Evolutionary conservation across 2,797 vertebrate species (phyloP).

Genomic region (Hoplostethus mediterraneus): DNA sequence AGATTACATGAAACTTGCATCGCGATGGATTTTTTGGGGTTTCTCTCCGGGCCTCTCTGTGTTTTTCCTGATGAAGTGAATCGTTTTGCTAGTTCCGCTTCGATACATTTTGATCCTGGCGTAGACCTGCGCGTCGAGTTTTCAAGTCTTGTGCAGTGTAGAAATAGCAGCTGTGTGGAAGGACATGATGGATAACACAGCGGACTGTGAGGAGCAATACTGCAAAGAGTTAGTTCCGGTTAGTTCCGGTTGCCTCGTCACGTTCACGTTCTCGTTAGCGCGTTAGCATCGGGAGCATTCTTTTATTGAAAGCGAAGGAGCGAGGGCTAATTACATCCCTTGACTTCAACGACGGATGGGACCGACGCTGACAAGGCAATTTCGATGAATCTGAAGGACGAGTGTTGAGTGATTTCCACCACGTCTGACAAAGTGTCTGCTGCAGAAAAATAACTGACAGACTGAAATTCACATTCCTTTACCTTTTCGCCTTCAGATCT

Average conservation of each 20-base stretch:
- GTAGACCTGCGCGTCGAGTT: too few relatives aligned
- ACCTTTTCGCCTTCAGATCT: constrained; percentile 8
- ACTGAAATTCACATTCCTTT: background rate
- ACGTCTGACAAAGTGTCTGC: background rate
- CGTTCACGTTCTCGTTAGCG: constrained; percentile 4
- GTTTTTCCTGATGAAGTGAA: too few relatives aligned
- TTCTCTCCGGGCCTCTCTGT: too few relatives aligned
- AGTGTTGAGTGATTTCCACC: background rate
- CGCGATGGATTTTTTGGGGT: too few relatives aligned
- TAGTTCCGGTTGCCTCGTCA: constrained; percentile 1
- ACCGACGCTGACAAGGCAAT: constrained; percentile 24
- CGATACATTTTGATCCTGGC: too few relatives aligned
- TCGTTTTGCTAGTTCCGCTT: too few relatives aligned
- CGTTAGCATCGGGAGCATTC: constrained; percentile 27
- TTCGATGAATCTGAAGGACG: constrained; percentile 10
- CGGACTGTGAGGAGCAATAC: constrained; percentile 15
- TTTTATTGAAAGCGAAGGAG: constrained; percentile 31
- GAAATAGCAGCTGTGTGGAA: constrained; percentile 17
- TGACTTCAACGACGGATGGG: constrained; percentile 34
- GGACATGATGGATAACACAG: constrained; percentile 8
- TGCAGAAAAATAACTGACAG: background rate
- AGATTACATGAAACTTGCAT: too few relatives aligned
- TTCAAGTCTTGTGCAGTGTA: too few relatives aligned
- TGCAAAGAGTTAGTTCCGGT: background rate
- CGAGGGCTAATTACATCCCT: constrained; percentile 41